Conservation (phyloP, 1,140 invertebrate species). For the Ceratina australensis region DNA sequence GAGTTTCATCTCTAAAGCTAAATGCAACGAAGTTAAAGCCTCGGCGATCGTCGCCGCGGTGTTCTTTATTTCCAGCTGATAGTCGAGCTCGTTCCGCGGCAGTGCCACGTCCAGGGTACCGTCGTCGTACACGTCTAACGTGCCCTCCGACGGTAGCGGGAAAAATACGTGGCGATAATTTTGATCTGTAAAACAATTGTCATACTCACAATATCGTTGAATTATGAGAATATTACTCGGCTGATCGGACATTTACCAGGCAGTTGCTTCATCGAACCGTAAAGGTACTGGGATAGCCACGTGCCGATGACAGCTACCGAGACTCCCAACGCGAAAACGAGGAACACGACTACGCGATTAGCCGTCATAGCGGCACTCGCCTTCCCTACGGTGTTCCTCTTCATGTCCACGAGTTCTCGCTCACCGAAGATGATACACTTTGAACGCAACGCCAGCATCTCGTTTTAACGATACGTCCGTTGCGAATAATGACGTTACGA, state of each 20-base stretch:
- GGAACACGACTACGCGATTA: constrained; percentile 58
- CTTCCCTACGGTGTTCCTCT: constrained; percentile 23
- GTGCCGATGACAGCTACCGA: constrained; percentile 63
- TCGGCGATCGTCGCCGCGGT: constrained; percentile 81
- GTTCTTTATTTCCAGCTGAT: constrained; percentile 50
- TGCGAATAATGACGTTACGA: not conserved
- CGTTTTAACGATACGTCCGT: not conserved
- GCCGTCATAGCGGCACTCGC: constrained; percentile 45
- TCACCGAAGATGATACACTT: constrained; percentile 41
- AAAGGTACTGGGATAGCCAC: constrained; percentile 65
- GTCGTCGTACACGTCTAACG: constrained; percentile 72
- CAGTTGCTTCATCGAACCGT: constrained; percentile 33
- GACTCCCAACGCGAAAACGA: constrained; percentile 65
- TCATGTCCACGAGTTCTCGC: constrained; percentile 40
- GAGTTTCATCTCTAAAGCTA: constrained; percentile 91
- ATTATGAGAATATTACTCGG: not conserved
- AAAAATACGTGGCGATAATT: constrained; percentile 56
- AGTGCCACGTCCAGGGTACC: constrained; percentile 63
- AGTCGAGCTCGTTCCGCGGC: constrained; percentile 24
- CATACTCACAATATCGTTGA: not conserved
- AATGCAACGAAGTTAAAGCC: constrained; percentile 89
- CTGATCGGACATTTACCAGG: constrained; percentile 48
- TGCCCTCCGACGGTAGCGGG: constrained; percentile 67
- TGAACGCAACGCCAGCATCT: constrained; percentile 55
- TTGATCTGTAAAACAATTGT: constrained; percentile 16